Conservation (phyloP, 2,797 vertebrate genomes). For the Apogon hyalosoma region DNA sequence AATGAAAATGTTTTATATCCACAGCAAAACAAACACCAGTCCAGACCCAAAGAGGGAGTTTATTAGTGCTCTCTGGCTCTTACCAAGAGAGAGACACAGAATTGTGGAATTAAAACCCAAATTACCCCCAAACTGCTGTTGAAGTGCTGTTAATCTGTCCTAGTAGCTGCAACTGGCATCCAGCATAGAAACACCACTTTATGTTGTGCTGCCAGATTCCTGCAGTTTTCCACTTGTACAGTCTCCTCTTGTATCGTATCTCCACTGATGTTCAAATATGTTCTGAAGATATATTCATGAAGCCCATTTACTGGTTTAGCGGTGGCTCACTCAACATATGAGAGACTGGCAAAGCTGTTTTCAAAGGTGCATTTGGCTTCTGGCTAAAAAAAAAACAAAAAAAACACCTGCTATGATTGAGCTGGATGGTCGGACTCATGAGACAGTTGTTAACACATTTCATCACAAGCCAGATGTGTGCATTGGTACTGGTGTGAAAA, state of each 20-base stretch:
- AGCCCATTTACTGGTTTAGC: not conserved
- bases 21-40: constrained; percentile 1
- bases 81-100: not conserved
- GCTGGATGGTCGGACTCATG: too few relatives aligned
- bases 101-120: constrained; percentile 2
- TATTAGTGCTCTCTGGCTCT: not conserved
- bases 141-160: not conserved
- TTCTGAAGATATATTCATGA: not conserved
- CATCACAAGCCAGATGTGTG: too few relatives aligned
- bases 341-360: too few relatives aligned
- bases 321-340: too few relatives aligned
- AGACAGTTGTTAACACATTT: too few relatives aligned
- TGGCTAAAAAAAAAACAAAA: too few relatives aligned
- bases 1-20: not conserved
- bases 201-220: constrained; percentile 9
- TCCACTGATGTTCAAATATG: not conserved
- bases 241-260: not conserved
- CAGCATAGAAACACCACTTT: not conserved
- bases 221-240: not conserved
- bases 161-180: constrained; percentile 1
- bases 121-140: not conserved
- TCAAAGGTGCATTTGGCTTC: too few relatives aligned
- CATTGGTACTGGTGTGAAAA: too few relatives aligned
- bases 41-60: constrained; percentile 2
- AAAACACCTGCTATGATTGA: too few relatives aligned